Evolutionary conservation across 2,888 invertebrate genomes (phyloP), one percentile per base, ranked within the genome.

Genomic region (Erebia aethiops): DNA sequence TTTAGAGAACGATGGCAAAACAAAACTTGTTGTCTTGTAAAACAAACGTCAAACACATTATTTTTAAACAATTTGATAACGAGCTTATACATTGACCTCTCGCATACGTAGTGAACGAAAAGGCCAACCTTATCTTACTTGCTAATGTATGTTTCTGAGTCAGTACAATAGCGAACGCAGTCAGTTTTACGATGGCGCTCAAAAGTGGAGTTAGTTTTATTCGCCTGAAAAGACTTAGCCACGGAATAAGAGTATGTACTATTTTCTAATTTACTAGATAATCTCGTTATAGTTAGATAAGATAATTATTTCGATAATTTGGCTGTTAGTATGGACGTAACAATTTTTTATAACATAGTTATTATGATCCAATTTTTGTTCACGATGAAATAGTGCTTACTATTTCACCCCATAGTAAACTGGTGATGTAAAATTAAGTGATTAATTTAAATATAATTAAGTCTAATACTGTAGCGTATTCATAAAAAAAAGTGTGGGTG

Each of bases 101-200:
- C 5, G n/a, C 69, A 14, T 60, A 57, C 26, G 41, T 35, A 46
- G 51, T 60, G 62, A 62, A 58, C 64, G 64, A 63, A 71, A 73
- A 67, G 69, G 65, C 71, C 54, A 54, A 21, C 79, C 85, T 89
- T 89, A 89, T 89, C 89, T 79, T 71, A 82, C 82, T 87, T 88
- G 86, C 84, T 84, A 87, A 89, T 87, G 83, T 79, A 88, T 87
- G 84, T 78, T 77, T 76, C 74, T 77, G 74, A 78, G 79, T 81
- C 81, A 80, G 79, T 74, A 76, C 71, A 16, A n/a, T n/a, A n/a
- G n/a, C n/a, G n/a, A n/a, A 21, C 64, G 46, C 54, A 49, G 41
- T 75, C 71, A 74, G 75, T 76, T 49, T 26, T 46, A 72, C 61
- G 18, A 76, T 75, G 76, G 75, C 76, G 70, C 66, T 74, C 66